These are phyloP conservation scores for Eira barbara DNA, from an alignment of 2,113 vertebrate species.

Conservation along the genomic window DNA sequence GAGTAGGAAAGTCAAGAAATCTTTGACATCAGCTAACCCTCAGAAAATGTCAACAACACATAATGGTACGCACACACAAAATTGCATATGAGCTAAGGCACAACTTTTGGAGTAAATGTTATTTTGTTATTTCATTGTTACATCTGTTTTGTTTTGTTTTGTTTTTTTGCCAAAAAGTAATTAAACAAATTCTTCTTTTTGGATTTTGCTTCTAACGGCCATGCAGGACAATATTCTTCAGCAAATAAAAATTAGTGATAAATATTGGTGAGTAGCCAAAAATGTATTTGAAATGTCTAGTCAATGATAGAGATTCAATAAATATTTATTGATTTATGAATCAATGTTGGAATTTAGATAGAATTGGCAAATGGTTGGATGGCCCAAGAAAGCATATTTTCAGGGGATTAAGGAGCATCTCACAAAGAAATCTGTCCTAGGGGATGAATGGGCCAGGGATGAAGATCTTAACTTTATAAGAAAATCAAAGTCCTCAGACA, in stretches of 20 bases:
- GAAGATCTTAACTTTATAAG: background rate
- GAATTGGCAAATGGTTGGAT: background rate
- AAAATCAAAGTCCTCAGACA: background rate
- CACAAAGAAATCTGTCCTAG: background rate
- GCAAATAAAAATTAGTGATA: background rate
- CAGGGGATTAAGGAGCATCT: background rate
- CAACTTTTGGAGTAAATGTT: background rate
- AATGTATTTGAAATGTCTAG: background rate
- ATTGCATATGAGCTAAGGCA: background rate
- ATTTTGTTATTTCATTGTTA: background rate
- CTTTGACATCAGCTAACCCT: background rate
- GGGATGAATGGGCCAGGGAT: background rate
- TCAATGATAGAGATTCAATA: background rate
- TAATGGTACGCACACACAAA: background rate
- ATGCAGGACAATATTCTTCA: background rate
- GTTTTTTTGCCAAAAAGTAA: background rate
- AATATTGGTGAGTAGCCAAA: background rate
- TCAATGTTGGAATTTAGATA: background rate
- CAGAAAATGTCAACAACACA: background rate
- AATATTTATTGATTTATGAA: background rate
- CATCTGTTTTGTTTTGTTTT: background rate
- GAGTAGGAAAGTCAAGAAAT: background rate
- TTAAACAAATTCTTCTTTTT: background rate
- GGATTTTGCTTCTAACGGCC: background rate
- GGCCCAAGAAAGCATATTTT: background rate